phyloP scores from a whole-genome alignment of 2,797 vertebrate genomes.

The Amazona ochrocephala region DNA sequence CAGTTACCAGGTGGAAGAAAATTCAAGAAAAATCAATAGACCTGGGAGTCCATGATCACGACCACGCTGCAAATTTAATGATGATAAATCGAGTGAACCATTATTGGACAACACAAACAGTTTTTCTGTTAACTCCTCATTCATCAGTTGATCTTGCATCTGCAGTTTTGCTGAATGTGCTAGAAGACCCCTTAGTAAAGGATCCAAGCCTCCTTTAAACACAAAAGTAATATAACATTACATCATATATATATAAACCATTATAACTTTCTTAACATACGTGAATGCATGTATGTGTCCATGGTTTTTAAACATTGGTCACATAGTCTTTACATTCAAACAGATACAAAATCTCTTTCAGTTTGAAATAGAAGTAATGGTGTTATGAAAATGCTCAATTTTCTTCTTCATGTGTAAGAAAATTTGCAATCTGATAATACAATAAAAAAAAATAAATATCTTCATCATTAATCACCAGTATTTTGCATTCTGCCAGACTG shows the following conservation, averaged over 20 bases:
- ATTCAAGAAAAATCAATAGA: conserved; percentile 59
- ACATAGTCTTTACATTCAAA: not conserved
- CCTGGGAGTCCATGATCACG: conserved; percentile 95
- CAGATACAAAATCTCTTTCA: not conserved
- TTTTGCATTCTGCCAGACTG: not conserved
- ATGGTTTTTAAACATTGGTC: not conserved
- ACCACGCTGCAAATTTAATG: conserved; percentile 93
- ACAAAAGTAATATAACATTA: not conserved
- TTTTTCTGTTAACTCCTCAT: conserved; percentile 86
- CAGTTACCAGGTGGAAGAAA: not conserved
- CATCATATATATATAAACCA: not conserved
- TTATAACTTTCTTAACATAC: not conserved
- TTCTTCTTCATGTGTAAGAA: not conserved
- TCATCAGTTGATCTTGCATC: conserved; percentile 80
- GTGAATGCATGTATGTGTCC: not conserved
- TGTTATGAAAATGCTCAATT: not conserved
- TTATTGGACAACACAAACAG: conserved; percentile 83
- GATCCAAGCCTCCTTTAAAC: conserved; percentile 89
- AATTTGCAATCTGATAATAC: not conserved
- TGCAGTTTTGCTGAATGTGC: conserved; percentile 81
- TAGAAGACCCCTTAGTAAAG: conserved; percentile 87
- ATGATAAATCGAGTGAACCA: conserved; percentile 86
- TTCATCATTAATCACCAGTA: not conserved
- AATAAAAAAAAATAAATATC: not conserved
- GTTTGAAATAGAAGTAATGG: not conserved